Base-by-base conservation (phyloP, 1,140 invertebrate genomes). In the Nymphalis io region DNA sequence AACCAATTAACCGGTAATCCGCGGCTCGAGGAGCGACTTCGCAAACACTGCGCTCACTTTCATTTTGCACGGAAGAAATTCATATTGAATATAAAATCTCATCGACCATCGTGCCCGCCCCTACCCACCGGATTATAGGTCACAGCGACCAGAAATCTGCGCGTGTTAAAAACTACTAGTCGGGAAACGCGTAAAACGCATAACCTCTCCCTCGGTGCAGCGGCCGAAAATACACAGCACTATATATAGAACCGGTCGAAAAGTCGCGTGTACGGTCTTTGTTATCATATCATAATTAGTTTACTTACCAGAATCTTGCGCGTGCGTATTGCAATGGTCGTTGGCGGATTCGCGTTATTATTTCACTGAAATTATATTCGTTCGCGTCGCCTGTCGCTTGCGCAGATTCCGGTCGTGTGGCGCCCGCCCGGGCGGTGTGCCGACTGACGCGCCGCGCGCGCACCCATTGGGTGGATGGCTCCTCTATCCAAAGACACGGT, bases 361-460 rank as follows among this genome's bases (percentile, higher is more conserved):
- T 85, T 87, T 87, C 85, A 89, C 85, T 87, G 86, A 82, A 84
- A 84, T 82, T 80, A 78, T 84, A 78, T 79, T 76, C 62, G 75
- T 75, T 84, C 78, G 83, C 73, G 74, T 80, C 73, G 81, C 80
- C 79, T 72, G 81, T 81, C 88, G 88, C 86, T 80, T 70, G 88
- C 88, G 84, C 86, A 85, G 87, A 89, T 81, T 81, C 87, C 81
- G 87, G 88, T 88, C 88, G 88, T 89, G 87, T 87, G 86, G 89
- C 89, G 84, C 89, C 89, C 87, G 89, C 89, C 86, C 89, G 89
- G 89, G 89, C 89, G 89, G 87, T 81, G 71, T 84, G 88, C 87
- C 88, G 86, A 90, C 87, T 88, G 87, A 72, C 80, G 81, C 61
- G 76, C 65, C 80, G 79, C 81, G 78, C 73, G 81, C 83, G 79